Evolutionary conservation across 2,113 vertebrate species (phyloP), one percentile per base, ranked within the genome.

Genomic region (Pelmatolapia mariae): DNA sequence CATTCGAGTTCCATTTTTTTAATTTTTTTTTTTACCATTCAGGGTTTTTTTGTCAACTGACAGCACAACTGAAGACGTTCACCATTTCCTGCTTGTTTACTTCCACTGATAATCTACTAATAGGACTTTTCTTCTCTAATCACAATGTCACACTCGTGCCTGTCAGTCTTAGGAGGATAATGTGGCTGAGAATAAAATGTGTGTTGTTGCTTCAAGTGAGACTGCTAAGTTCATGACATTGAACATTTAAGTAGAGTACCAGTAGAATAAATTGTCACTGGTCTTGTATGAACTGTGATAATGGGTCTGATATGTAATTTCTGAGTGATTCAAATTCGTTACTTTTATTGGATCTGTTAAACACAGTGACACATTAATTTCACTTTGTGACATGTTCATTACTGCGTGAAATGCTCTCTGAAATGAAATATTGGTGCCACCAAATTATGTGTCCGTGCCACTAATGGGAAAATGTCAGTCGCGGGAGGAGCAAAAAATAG

Each of bases 281-380:
- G 40, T 7, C 9, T 80, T 84, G 38, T 82, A 16, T 84, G 82
- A 86, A 86, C 63, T 90, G 79, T 86, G 89, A 93, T 91, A 88
- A 93, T 85, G 31, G 47, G 84, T 66, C 80, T 87, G 81, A 81
- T 88, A 47, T 89, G 82, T 87, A 80, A 89, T 91, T 84, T 83
- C 56, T 86, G 52, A 93, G 45, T 26, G 56, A 81, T 86, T 85
- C 47, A 80, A 80, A 86, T 85, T 86, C 56, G 89, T 71, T 85
- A 82, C 71, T 82, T 91, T 89, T 88, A 87, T 87, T 90, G 83
- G 79, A 90, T 83, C 81, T 86, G 82, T 89, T 85, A 82, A 92
- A 85, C 87, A 86, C 80, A 81, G 78, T 91, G 89, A 93, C 93
- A 89, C 81, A 79, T 92, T 93, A 52, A 92, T 93, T 91, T 89